Percentiles rank a stretch among this genome's conserved stretches.
Conservation (phyloP, 2,113 vertebrate species). For the Abramis brama region DNA sequence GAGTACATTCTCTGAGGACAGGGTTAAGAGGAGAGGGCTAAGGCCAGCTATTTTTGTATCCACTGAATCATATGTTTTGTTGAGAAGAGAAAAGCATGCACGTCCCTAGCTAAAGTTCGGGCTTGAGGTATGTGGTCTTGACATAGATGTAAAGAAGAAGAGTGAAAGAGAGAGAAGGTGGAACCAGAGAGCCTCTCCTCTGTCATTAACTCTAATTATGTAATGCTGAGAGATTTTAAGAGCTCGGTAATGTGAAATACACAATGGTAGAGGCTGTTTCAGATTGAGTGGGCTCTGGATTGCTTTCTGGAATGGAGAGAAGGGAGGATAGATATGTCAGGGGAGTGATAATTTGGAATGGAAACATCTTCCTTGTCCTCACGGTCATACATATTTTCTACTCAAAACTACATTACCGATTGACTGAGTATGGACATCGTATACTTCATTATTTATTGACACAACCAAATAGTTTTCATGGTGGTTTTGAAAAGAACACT, state of each 20-base stretch:
- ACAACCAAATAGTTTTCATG: no score
- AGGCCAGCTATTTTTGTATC: slow-evolving; percentile 67
- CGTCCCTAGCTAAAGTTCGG: slow-evolving; percentile 27
- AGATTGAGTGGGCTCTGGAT: slow-evolving; percentile 55
- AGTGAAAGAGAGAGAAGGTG: background rate
- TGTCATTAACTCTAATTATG: slow-evolving; percentile 64
- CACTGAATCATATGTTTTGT: slow-evolving; percentile 45
- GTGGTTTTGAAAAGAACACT: no score
- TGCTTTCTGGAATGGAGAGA: slow-evolving; percentile 48
- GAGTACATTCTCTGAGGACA: slow-evolving; percentile 67
- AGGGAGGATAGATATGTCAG: slow-evolving; percentile 7
- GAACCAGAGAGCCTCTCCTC: slow-evolving; percentile 32
- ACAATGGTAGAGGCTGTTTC: slow-evolving; percentile 66
- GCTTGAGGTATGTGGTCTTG: background rate
- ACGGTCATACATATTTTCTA: background rate
- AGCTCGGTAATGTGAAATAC: slow-evolving; percentile 56
- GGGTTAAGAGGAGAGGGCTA: slow-evolving; percentile 61
- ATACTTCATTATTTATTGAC: background rate
- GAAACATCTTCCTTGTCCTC: background rate
- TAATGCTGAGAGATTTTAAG: slow-evolving; percentile 61
- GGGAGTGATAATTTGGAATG: background rate
- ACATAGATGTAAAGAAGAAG: background rate
- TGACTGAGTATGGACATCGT: background rate
- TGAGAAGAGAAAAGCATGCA: slow-evolving; percentile 39
- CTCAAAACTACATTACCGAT: background rate